Conservation (phyloP, 2,888 invertebrate genomes). For the Nysson spinosus region DNA sequence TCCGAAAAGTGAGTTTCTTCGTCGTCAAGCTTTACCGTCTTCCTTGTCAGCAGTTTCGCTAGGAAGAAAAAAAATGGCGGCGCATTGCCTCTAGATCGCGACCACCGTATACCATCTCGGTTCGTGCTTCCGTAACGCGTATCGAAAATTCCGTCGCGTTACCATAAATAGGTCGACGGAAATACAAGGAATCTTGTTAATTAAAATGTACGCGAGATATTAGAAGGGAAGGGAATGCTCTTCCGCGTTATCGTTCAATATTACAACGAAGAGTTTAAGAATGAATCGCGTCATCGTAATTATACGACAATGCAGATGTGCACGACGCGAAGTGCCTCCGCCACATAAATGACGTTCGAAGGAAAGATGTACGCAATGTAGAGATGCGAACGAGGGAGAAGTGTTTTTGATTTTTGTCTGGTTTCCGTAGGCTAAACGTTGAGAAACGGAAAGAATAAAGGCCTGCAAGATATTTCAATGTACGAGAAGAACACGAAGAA, state of each 20-base stretch:
- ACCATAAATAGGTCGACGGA: neutral
- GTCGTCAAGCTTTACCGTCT: neutral
- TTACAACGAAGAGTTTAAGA: too few species aligned
- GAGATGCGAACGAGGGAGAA: slow-evolving; percentile 27
- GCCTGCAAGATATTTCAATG: slow-evolving; percentile 31
- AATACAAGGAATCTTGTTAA: neutral
- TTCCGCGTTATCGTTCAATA: too few species aligned
- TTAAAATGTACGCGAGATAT: neutral
- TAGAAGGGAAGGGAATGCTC: too few species aligned
- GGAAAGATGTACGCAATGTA: too few species aligned
- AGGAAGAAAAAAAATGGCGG: slow-evolving; percentile 42
- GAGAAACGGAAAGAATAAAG: slow-evolving; percentile 16
- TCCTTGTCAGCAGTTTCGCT: slow-evolving; percentile 36
- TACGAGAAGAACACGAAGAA: slow-evolving; percentile 20
- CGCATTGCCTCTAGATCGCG: slow-evolving; percentile 39
- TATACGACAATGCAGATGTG: too few species aligned
- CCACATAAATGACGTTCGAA: too few species aligned
- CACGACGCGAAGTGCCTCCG: too few species aligned
- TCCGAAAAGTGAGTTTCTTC: neutral
- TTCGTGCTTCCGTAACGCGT: slow-evolving; percentile 39
- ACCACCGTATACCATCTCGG: slow-evolving; percentile 25
- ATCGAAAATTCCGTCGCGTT: neutral
- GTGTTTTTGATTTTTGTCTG: slow-evolving; percentile 18
- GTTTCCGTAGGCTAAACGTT: neutral
- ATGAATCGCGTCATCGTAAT: too few species aligned